Evolutionary conservation across 2,113 vertebrate genomes (phyloP), one percentile per base, ranked within the genome.

Genomic region (Dascyllus trimaculatus): DNA sequence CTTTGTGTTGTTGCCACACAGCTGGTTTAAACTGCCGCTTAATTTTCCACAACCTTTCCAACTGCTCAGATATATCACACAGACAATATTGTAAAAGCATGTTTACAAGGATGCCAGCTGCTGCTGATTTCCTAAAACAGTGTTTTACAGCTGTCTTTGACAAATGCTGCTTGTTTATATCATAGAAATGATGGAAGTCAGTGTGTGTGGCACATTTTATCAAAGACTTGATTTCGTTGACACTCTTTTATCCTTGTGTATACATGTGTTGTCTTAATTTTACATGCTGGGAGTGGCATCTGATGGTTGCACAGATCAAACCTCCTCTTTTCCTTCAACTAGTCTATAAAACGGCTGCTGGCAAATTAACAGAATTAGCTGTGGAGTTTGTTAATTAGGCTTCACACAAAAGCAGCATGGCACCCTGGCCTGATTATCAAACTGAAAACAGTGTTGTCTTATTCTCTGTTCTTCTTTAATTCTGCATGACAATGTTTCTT

Each of bases 201-300:
- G 4, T 58, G 61, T 86, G 87, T 75, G 87, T 19, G 40, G 35
- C 81, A 65, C 18, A 32, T 29, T 29, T 60, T 35, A 51, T 80
- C 49, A 71, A 72, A 82, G 29, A 25, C 58, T 19, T 17, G 14
- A 22, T 1, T 32, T 17, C 11, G 17, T 21, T 61, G 15, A 57
- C n/a, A 1, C 17, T 51, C 26, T 65, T 77, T 63, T 32, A 58
- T 57, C 57, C 18, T 56, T 11, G 5, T 67, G 49, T 32, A 17
- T 43, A 43, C 40, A 60, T 24, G 52, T 32, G 67, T 40, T 13
- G 21, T 11, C 2, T 11, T 53, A 40, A 8, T 10, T 81, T 78
- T 54, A 84, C 17, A 75, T 56, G 48, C 58, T 26, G 24, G n/a
- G 29, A 52, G 56, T 7, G n/a, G 24, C 3, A 52, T 58, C 7